A percentile compares a stretch with the other conserved stretches of the same genome.
These are phyloP conservation scores for Actinemys pallida DNA, from an alignment of 2,113 vertebrate species.

Conservation along the genomic window DNA sequence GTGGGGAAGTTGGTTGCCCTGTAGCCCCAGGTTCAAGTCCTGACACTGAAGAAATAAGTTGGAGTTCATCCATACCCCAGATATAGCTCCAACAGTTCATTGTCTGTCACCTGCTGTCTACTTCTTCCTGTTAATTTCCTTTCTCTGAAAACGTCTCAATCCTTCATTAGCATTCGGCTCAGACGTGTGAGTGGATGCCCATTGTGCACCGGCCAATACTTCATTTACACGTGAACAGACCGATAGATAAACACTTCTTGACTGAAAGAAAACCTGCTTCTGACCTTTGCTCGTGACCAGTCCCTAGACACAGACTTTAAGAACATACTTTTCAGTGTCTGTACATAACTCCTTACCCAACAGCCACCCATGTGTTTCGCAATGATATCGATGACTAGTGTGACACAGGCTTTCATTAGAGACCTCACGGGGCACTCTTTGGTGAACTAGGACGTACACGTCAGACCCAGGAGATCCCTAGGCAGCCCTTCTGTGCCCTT, in stretches of 20 bases:
- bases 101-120: too few species aligned
- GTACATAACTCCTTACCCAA: not conserved
- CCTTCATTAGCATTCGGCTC: not conserved
- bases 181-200: not conserved
- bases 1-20: too few species aligned
- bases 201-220: not conserved
- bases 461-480: too few species aligned
- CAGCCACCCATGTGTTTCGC: not conserved
- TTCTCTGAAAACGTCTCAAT: not conserved
- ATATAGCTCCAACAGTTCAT: too few species aligned
- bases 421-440: not conserved
- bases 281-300: not conserved
- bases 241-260: not conserved
- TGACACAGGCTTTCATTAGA: not conserved
- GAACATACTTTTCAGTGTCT: not conserved
- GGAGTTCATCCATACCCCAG: too few species aligned
- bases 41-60: not conserved
- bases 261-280: not conserved
- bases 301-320: not conserved
- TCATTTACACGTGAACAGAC: not conserved
- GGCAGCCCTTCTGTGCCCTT: too few species aligned
- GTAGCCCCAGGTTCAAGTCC: too few species aligned
- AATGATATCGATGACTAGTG: not conserved
- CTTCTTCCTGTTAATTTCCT: too few species aligned
- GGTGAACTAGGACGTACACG: not conserved